phyloP scores from a whole-genome alignment of 2,888 invertebrate species.

The Philereme vetulata region DNA sequence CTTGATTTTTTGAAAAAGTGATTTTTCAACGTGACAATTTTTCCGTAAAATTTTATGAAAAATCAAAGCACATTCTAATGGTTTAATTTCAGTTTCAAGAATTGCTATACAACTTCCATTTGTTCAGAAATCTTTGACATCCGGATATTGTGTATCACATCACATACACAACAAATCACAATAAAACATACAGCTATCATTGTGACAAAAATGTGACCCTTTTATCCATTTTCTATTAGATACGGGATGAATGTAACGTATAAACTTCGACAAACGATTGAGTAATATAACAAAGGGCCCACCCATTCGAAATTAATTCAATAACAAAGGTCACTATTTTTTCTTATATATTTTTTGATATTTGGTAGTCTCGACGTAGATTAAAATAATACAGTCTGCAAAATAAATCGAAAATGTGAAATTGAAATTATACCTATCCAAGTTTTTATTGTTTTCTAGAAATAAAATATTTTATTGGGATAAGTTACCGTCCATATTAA shows the following conservation, averaged over 20 bases:
- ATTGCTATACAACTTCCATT: not conserved
- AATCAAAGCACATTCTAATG: no score
- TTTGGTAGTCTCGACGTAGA: no score
- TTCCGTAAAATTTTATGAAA: no score
- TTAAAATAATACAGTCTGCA: no score
- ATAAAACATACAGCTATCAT: conserved; percentile 51
- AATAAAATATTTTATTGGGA: conserved; percentile 6
- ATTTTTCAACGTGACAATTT: no score
- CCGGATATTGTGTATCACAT: conserved; percentile 52
- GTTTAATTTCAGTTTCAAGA: not conserved
- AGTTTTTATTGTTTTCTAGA: conserved; percentile 11
- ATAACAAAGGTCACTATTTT: conserved; percentile 66
- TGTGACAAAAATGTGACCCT: conserved; percentile 58
- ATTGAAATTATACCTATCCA: not conserved
- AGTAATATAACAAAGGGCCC: conserved; percentile 67
- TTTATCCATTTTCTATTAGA: conserved; percentile 67
- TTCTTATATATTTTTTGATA: conserved; percentile 41
- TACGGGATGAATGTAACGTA: conserved; percentile 66
- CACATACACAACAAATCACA: conserved; percentile 54
- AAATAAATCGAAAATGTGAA: not conserved
- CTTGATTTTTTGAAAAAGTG: no score
- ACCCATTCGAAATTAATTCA: conserved; percentile 70
- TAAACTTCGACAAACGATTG: conserved; percentile 73
- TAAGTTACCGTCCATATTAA: not conserved
- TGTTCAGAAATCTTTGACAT: conserved; percentile 31